Percentiles rank a stretch among this genome's conserved stretches.
Evolutionary conservation across 2,888 invertebrate species (phyloP).

Genomic region (Drosophila subquinaria): DNA sequence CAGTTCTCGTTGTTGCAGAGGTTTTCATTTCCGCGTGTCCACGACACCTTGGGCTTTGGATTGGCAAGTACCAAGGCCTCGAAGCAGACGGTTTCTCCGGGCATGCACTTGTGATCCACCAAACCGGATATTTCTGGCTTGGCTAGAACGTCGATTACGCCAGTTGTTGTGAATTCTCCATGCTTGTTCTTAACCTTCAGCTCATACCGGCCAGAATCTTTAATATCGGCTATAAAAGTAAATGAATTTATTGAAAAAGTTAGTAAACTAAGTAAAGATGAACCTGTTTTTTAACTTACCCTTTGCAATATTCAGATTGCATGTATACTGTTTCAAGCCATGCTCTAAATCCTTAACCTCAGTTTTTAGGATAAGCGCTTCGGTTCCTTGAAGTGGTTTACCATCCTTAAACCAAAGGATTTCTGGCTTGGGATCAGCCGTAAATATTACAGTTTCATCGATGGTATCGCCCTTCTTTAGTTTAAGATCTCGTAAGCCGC

Average conservation of each 20-base stretch:
- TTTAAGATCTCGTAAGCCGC: conserved; percentile 89
- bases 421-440: conserved; percentile 96
- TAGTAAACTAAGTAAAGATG: neutral
- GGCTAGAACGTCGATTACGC: conserved; percentile 91
- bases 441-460: conserved; percentile 90
- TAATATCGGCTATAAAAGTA: conserved; percentile 86
- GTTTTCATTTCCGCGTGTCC: conserved; percentile 87
- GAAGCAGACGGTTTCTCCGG: conserved; percentile 92
- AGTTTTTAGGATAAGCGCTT: conserved; percentile 88
- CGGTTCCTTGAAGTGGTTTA: conserved; percentile 88
- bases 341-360: conserved; percentile 90
- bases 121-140: conserved; percentile 92
- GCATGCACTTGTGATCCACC: conserved; percentile 90
- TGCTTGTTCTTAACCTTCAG: conserved; percentile 92
- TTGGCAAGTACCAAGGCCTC: conserved; percentile 94
- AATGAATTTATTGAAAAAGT: neutral
- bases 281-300: conserved; percentile 25
- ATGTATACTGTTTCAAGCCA: conserved; percentile 92
- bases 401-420: conserved; percentile 94
- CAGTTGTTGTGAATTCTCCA: conserved; percentile 91
- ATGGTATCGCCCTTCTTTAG: conserved; percentile 90
- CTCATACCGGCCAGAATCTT: conserved; percentile 93
- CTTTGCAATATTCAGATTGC: conserved; percentile 87
- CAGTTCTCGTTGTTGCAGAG: conserved; percentile 85
- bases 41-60: conserved; percentile 95